phyloP scores from a whole-genome alignment of 2,888 invertebrate species.

The Ichneumon xanthorius region DNA sequence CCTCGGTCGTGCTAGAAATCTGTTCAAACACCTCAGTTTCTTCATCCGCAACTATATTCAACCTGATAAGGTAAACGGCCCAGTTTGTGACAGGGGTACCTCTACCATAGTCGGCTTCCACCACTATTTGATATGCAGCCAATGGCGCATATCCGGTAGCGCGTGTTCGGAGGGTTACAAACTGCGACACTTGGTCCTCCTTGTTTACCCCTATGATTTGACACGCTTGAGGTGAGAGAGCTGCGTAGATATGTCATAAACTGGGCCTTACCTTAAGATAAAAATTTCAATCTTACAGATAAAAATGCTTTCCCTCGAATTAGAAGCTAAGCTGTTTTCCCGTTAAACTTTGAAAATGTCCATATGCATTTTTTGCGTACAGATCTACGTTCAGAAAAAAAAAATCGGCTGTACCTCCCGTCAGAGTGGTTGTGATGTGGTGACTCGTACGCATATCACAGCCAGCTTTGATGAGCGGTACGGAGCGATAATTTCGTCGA shows the following conservation, averaged over 20 bases:
- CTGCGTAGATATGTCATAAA: no score
- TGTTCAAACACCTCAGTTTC: slow-evolving; percentile 29
- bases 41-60: not conserved
- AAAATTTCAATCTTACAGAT: not conserved
- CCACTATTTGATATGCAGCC: no score
- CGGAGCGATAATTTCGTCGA: slow-evolving; percentile 77
- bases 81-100: no score
- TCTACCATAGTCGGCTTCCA: no score
- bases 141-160: no score
- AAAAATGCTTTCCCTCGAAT: not conserved
- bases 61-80: not conserved
- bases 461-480: slow-evolving; percentile 98
- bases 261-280: no score
- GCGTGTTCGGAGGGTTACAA: no score
- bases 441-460: slow-evolving; percentile 94
- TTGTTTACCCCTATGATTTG: no score
- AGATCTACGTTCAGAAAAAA: slow-evolving; percentile 9
- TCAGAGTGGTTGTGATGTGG: slow-evolving; percentile 96
- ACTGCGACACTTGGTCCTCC: no score
- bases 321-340: slow-evolving; percentile 1
- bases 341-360: not conserved
- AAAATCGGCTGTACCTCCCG: slow-evolving; percentile 86
- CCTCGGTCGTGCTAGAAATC: slow-evolving; percentile 29
- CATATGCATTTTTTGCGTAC: not conserved
- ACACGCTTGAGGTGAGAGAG: no score